phyloP scores from a whole-genome alignment of 2,113 vertebrate species.

The Rallus limicola region DNA sequence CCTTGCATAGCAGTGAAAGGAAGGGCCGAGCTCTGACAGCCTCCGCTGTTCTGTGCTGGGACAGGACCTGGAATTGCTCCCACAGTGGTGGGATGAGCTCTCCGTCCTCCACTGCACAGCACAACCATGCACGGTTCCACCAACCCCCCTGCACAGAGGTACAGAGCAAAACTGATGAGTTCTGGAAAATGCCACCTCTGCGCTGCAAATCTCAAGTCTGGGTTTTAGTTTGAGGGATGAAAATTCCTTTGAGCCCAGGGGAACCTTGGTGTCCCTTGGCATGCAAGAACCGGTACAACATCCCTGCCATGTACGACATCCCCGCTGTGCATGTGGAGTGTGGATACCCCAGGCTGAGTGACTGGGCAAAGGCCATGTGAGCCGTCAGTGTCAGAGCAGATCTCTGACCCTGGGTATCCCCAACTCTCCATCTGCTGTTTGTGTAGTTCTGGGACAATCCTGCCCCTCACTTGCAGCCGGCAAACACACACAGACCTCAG shows the following conservation, averaged over 20 bases:
- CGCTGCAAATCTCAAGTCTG: fast-evolving
- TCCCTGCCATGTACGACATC: fast-evolving
- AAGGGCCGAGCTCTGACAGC: not conserved
- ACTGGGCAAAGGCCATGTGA: not conserved
- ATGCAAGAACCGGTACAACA: fast-evolving
- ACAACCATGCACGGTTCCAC: fast-evolving
- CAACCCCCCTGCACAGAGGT: fast-evolving
- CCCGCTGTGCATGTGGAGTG: fast-evolving
- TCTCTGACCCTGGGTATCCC: too few species aligned
- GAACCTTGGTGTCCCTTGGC: fast-evolving
- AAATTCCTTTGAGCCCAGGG: not conserved
- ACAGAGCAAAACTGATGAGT: fast-evolving
- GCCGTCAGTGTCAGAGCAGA: not conserved
- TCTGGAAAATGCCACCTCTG: not conserved
- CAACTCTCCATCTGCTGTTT: fast-evolving
- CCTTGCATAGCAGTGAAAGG: not conserved
- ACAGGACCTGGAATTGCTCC: not conserved
- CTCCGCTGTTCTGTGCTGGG: fast-evolving
- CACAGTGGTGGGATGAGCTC: not conserved
- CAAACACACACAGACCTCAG: not conserved
- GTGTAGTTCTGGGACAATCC: not conserved
- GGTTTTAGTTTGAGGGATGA: not conserved
- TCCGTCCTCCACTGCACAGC: fast-evolving
- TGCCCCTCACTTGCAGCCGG: not conserved
- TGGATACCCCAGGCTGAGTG: not conserved